Conservation (phyloP, 2,888 invertebrate genomes). For the Heliconius ethilla region DNA sequence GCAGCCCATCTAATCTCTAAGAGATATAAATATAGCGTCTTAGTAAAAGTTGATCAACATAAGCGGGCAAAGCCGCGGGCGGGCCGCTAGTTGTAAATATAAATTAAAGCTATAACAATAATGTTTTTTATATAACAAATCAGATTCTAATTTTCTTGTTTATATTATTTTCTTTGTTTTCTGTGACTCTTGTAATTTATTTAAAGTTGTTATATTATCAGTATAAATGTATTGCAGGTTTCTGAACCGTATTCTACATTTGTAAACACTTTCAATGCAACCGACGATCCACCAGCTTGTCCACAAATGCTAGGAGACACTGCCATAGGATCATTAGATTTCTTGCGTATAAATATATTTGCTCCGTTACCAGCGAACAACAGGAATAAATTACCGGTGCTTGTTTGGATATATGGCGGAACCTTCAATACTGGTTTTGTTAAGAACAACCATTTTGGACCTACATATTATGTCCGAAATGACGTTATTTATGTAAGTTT, state of each 20-base stretch:
- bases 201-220: neutral
- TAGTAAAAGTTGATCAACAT: too few species aligned
- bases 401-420: constrained; percentile 64
- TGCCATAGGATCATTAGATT: constrained; percentile 55
- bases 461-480: constrained; percentile 56
- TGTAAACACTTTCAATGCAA: constrained; percentile 57
- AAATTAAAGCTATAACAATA: too few species aligned
- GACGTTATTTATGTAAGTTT: constrained; percentile 60
- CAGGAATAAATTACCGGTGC: constrained; percentile 54
- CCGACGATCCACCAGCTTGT: constrained; percentile 59
- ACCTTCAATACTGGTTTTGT: constrained; percentile 53
- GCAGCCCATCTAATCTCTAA: too few species aligned
- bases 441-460: constrained; percentile 54
- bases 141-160: too few species aligned
- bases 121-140: too few species aligned
- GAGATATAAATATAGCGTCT: too few species aligned
- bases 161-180: too few species aligned
- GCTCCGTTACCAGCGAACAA: constrained; percentile 56
- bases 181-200: neutral
- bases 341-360: constrained; percentile 61
- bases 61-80: too few species aligned
- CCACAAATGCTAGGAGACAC: constrained; percentile 57
- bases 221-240: constrained; percentile 49
- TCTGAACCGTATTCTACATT: constrained; percentile 56
- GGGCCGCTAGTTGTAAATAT: too few species aligned